Percentiles rank a stretch among this genome's conserved stretches.
phyloP scores from a whole-genome alignment of 2,888 invertebrate species.

The Empis stercorea region DNA sequence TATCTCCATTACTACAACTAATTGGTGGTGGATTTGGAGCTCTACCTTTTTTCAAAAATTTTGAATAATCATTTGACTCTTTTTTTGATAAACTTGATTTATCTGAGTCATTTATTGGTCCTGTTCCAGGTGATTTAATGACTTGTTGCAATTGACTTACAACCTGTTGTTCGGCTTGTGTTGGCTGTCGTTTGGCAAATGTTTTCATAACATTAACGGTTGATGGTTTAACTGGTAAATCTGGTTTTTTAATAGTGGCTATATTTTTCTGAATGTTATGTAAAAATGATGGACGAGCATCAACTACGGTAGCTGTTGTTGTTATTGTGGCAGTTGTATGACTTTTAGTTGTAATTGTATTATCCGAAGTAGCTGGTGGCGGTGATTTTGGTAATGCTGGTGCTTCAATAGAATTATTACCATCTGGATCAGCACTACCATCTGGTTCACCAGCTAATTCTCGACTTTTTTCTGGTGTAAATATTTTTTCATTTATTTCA shows the following conservation, averaged over 20 bases:
- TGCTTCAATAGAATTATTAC: conserved; percentile 50
- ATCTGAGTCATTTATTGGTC: conserved; percentile 3
- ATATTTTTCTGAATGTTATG: conserved; percentile 47
- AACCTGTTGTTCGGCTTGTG: conserved; percentile 37
- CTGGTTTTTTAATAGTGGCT: conserved; percentile 43
- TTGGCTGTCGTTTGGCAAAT: conserved; percentile 40
- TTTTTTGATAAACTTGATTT: conserved; percentile 15
- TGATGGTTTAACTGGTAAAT: conserved; percentile 58
- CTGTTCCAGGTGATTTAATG: conserved; percentile 25
- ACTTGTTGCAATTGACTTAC: conserved; percentile 42
- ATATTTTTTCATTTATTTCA: conserved; percentile 41
- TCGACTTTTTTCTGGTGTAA: conserved; percentile 44
- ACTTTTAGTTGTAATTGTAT: conserved; percentile 30
- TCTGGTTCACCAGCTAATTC: conserved; percentile 77
- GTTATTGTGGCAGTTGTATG: conserved; percentile 21
- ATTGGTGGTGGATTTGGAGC: conserved; percentile 58
- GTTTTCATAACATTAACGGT: conserved; percentile 41
- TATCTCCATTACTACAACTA: neutral
- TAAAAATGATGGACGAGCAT: conserved; percentile 54
- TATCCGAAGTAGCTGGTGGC: conserved; percentile 42
- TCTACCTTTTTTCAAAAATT: conserved; percentile 53
- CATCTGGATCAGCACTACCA: conserved; percentile 73
- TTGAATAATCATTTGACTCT: conserved; percentile 28
- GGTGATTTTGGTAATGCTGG: conserved; percentile 59
- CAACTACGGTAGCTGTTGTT: conserved; percentile 11